Base-by-base conservation (phyloP, 2,888 invertebrate species). In the Eupithecia inturbata region DNA sequence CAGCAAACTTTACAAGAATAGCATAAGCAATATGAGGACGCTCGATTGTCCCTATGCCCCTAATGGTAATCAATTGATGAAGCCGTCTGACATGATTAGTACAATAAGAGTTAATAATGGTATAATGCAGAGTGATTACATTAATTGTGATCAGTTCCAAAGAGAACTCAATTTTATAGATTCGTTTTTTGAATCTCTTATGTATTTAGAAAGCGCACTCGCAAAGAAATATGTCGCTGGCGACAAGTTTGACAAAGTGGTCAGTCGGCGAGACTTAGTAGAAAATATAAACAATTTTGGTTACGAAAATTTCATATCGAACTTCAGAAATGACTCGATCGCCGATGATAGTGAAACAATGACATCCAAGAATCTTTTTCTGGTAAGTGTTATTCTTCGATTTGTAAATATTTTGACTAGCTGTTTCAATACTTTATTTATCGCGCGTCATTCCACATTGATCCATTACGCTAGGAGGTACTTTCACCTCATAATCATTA, bases 321-420 rank as follows among this genome's bases (percentile, higher is more conserved):
- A 89, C 78, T 87, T 92, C 70, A 91, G 92, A 84, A 89, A 90
- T 87, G 89, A 86, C 81, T 81, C 85, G 72, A 86, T 84, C 84
- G 83, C 85, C 80, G 89, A 90, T 72, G 89, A 92, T 81, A 83
- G 85, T 33, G 90, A 93, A 89, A 93, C 93, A 92, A 93, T 92
- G 89, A 92, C 92, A 74, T 92, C 94, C 76, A 92, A 93, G 88
- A 93, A 92, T 89, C 92, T 94, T 90, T 93, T 92, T 91, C 88
- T 93, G 92, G 94, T 94, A 81, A 92, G 92, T 93, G 89, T 89
- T 91, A 85, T 88, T 88, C 85, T 87, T 89, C 85, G 78, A 82
- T 83, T 81, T 88, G 88, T 92, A 91, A 92, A 93, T 90, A 91
- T 85, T 86, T 83, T 82, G 83, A 70, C 77, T 74, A 73, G 36